These are phyloP conservation scores for Rhadinocentrus ornatus DNA, from an alignment of 2,797 vertebrate species.

Conservation along the genomic window DNA sequence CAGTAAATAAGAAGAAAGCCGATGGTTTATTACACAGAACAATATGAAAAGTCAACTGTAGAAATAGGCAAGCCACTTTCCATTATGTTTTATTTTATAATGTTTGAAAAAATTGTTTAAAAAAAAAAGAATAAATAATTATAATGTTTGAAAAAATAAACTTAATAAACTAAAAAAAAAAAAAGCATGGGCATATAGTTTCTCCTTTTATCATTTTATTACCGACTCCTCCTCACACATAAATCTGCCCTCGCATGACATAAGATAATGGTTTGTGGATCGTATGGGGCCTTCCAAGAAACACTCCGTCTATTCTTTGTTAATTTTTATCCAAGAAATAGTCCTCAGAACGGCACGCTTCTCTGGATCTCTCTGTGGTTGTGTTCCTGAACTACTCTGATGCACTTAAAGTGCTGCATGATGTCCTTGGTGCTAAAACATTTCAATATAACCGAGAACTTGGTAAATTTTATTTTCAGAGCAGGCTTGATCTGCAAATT, in stretches of 20 bases:
- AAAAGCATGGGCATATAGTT: background rate
- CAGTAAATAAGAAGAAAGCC: background rate
- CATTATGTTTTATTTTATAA: too few species aligned
- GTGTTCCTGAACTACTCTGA: background rate
- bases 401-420: background rate
- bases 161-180: background rate
- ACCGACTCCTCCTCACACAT: too few species aligned
- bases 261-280: too few species aligned
- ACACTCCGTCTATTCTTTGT: too few species aligned
- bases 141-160: too few species aligned
- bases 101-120: too few species aligned
- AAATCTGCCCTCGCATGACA: too few species aligned
- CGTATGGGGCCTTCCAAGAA: too few species aligned
- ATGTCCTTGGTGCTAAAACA: conserved; percentile 6
- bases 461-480: background rate
- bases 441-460: background rate
- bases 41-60: background rate
- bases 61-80: background rate
- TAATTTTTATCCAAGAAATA: background rate
- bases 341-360: too few species aligned
- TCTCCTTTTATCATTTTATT: background rate
- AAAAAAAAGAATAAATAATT: too few species aligned
- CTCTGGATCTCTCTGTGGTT: too few species aligned
- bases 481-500: conserved; percentile 1
- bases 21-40: background rate